Evolutionary conservation across 2,888 invertebrate genomes (phyloP).

Genomic region (Thecocarcelia acutangulata): DNA sequence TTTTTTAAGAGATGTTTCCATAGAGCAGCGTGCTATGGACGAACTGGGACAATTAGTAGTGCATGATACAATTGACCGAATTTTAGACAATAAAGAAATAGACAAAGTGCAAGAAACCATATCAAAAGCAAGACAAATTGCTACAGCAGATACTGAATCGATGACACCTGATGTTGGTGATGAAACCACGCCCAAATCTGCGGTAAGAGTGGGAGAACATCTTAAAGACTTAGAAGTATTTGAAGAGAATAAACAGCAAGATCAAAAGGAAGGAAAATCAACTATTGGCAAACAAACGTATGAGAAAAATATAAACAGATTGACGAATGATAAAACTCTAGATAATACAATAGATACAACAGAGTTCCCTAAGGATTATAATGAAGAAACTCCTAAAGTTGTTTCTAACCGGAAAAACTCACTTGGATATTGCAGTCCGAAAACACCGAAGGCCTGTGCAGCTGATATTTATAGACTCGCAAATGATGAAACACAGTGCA

Average conservation of each 20-base stretch:
- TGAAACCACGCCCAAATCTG: slow-evolving; percentile 15
- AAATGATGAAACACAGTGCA: slow-evolving; percentile 52
- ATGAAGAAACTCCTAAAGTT: background rate
- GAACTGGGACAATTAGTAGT: slow-evolving; percentile 19
- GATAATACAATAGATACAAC: slow-evolving; percentile 24
- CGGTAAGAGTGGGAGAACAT: slow-evolving; percentile 32
- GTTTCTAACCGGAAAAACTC: background rate
- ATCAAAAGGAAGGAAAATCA: background rate
- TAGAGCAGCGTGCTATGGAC: slow-evolving; percentile 70
- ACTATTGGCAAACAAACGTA: no score
- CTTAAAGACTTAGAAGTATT: slow-evolving; percentile 5
- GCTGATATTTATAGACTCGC: slow-evolving; percentile 17
- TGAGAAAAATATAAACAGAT: background rate
- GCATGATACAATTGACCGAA: slow-evolving; percentile 53
- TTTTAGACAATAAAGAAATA: slow-evolving; percentile 37
- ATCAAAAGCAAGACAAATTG: slow-evolving; percentile 57
- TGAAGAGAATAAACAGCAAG: background rate
- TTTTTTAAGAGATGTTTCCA: slow-evolving; percentile 78
- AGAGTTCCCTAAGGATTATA: background rate
- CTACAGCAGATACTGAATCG: slow-evolving; percentile 75
- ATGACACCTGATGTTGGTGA: slow-evolving; percentile 72
- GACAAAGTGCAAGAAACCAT: slow-evolving; percentile 36
- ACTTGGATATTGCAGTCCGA: background rate
- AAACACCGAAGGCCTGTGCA: background rate
- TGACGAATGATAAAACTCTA: slow-evolving; percentile 47